Conservation (phyloP, 1,140 invertebrate genomes). For the Temnothorax nylanderi region DNA sequence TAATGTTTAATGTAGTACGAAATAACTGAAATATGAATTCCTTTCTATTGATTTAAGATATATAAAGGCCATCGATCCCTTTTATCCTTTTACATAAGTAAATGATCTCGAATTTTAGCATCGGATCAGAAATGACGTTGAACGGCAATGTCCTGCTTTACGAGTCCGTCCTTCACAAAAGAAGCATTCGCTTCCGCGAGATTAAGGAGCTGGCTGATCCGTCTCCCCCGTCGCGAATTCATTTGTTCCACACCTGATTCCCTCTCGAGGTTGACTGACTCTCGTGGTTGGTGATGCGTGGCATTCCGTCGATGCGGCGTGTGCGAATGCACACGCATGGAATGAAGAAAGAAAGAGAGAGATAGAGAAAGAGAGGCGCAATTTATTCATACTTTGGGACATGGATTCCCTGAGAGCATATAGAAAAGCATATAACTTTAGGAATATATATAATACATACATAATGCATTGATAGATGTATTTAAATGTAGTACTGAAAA, state of each 20-base stretch:
- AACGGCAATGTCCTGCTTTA: conserved; percentile 42
- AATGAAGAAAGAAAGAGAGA: background rate
- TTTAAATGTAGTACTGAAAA: background rate
- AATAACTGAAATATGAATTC: background rate
- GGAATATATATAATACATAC: background rate
- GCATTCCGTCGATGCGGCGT: conserved; percentile 70
- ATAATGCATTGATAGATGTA: background rate
- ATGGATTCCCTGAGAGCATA: background rate
- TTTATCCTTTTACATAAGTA: background rate
- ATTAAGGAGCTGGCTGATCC: conserved; percentile 57
- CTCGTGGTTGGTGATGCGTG: conserved; percentile 69
- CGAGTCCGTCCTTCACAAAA: conserved; percentile 39
- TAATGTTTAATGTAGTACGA: background rate
- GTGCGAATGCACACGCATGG: conserved; percentile 57
- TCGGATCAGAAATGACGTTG: conserved; percentile 7
- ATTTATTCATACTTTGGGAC: conserved; percentile 57
- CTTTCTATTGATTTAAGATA: background rate
- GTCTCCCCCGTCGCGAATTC: conserved; percentile 54
- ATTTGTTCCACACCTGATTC: conserved; percentile 62
- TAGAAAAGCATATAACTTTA: conserved; percentile 11
- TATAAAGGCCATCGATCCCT: background rate
- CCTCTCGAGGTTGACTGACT: conserved; percentile 58
- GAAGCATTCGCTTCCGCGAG: conserved; percentile 53
- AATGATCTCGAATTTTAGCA: conserved; percentile 32
- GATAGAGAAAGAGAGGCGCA: background rate